Conservation (phyloP, 2,888 invertebrate genomes). For the Volucella bombylans region DNA sequence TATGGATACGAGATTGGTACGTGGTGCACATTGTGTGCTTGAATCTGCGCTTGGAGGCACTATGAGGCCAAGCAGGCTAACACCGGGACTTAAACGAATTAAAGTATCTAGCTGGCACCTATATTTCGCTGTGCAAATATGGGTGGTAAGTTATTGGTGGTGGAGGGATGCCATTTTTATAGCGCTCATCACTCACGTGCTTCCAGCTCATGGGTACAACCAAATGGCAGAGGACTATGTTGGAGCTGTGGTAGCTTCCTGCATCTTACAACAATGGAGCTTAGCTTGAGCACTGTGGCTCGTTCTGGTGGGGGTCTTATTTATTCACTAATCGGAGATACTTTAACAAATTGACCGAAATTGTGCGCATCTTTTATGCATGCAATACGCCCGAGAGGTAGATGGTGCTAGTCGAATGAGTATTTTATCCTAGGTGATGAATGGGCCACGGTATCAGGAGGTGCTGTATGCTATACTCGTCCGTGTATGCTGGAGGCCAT, state of each 20-base stretch:
- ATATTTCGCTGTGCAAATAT: slow-evolving; percentile 41
- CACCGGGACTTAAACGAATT: slow-evolving; percentile 54
- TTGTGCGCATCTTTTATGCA: slow-evolving; percentile 73
- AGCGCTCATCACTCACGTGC: slow-evolving; percentile 67
- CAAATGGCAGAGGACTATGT: too few relatives aligned
- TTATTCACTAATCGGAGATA: slow-evolving; percentile 71
- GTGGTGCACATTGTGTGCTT: too few relatives aligned
- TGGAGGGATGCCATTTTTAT: slow-evolving; percentile 63
- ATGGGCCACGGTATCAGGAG: slow-evolving; percentile 60
- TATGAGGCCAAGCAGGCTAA: slow-evolving; percentile 43
- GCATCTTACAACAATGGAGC: slow-evolving; percentile 68
- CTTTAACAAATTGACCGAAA: slow-evolving; percentile 74
- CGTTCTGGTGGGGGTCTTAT: slow-evolving; percentile 52
- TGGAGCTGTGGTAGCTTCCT: slow-evolving; percentile 58
- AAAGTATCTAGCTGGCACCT: slow-evolving; percentile 67
- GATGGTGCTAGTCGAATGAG: slow-evolving; percentile 47
- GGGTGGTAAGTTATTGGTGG: background rate
- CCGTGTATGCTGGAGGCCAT: slow-evolving; percentile 48
- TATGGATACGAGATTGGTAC: too few relatives aligned
- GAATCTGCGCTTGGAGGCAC: slow-evolving; percentile 42
- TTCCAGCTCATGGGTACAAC: slow-evolving; percentile 13
- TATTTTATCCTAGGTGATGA: slow-evolving; percentile 65
- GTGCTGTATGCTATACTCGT: slow-evolving; percentile 31
- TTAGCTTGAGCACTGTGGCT: slow-evolving; percentile 15
- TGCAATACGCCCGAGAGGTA: slow-evolving; percentile 52